Conservation (phyloP, 2,888 invertebrate species). For the Graphium colonna region DNA sequence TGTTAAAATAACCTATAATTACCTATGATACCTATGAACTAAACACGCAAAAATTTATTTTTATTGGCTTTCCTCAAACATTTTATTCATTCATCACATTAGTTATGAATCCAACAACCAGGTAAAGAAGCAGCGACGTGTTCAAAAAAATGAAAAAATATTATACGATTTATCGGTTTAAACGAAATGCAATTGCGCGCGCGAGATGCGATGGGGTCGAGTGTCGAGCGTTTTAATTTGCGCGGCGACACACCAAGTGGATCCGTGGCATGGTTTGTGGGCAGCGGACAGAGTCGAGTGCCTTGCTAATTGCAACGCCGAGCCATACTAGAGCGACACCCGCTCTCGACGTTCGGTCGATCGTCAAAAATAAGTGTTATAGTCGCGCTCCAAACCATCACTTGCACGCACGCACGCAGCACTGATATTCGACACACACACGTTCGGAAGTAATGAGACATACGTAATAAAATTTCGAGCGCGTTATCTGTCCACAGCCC, state of each 20-base stretch:
- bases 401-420: slow-evolving; percentile 7
- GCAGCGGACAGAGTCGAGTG: slow-evolving; percentile 61
- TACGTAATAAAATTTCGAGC: slow-evolving; percentile 39
- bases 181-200: slow-evolving; percentile 55
- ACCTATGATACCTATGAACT: no score
- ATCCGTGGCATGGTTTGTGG: slow-evolving; percentile 60
- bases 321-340: slow-evolving; percentile 50
- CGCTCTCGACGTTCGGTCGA: slow-evolving; percentile 40
- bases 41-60: no score
- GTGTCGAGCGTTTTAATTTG: slow-evolving; percentile 75
- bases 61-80: no score
- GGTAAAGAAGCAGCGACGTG: no score
- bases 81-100: no score
- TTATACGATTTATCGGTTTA: slow-evolving; percentile 53
- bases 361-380: slow-evolving; percentile 49
- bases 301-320: slow-evolving; percentile 73
- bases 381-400: slow-evolving; percentile 30
- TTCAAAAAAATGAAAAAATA: slow-evolving; percentile 28
- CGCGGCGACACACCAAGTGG: slow-evolving; percentile 76
- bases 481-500: slow-evolving; percentile 30
- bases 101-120: no score
- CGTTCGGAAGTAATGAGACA: slow-evolving; percentile 20
- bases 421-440: not conserved
- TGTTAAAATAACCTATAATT: no score
- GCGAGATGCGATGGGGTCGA: slow-evolving; percentile 63